phyloP scores from a whole-genome alignment of 2,797 vertebrate genomes.

The Microcaecilia unicolor region DNA sequence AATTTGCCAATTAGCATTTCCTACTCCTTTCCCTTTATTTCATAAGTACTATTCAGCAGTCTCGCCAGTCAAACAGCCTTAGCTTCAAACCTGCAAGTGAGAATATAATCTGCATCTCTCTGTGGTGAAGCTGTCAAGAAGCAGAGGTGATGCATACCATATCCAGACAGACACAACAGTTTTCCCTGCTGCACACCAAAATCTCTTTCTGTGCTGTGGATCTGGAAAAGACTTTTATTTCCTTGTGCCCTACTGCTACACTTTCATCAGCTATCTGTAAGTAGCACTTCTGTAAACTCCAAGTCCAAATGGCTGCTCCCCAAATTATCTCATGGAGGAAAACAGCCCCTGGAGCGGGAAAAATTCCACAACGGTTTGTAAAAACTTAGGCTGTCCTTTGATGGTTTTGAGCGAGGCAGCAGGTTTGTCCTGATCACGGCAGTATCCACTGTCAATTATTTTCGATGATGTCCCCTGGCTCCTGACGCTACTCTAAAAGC shows the following conservation, averaged over 20 bases:
- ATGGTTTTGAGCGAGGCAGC: too few relatives aligned
- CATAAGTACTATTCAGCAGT: slow-evolving; percentile 58
- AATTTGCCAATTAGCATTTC: slow-evolving; percentile 86
- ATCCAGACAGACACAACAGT: slow-evolving; percentile 20
- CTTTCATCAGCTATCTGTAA: slow-evolving; percentile 21
- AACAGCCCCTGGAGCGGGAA: too few relatives aligned
- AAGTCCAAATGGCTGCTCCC: not conserved
- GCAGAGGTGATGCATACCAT: slow-evolving; percentile 51
- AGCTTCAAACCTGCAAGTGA: slow-evolving; percentile 57
- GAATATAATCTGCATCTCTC: slow-evolving; percentile 53
- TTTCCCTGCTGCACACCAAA: slow-evolving; percentile 27
- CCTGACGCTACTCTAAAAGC: too few relatives aligned
- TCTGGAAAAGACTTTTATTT: slow-evolving; percentile 30
- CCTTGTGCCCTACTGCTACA: slow-evolving; percentile 40
- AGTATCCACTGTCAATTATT: too few relatives aligned
- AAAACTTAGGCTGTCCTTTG: too few relatives aligned
- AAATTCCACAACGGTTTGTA: too few relatives aligned
- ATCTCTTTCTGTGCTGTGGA: slow-evolving; percentile 15
- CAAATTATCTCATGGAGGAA: too few relatives aligned
- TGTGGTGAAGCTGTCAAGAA: slow-evolving; percentile 47
- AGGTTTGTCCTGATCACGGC: too few relatives aligned
- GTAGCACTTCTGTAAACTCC: not conserved
- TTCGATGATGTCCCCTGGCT: too few relatives aligned
- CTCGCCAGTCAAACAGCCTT: slow-evolving; percentile 61
- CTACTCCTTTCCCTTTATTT: slow-evolving; percentile 65